A percentile compares a stretch with the other conserved stretches of the same genome.
Conservation (phyloP, 2,888 invertebrate species). For the Rapana venosa region DNA sequence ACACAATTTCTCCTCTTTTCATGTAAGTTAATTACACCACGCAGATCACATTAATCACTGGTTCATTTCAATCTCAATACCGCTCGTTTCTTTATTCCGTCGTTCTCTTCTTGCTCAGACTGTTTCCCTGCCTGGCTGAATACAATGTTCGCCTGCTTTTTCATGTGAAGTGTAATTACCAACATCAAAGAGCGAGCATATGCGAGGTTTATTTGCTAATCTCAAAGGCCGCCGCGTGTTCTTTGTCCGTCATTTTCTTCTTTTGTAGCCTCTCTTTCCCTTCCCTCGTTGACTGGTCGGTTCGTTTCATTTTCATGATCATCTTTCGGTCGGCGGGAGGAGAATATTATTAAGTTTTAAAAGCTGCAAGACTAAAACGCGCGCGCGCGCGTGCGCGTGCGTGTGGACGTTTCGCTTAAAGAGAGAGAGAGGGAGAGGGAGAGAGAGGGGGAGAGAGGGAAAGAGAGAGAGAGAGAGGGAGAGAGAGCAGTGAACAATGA, state of each 20-base stretch:
- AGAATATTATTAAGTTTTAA: background rate
- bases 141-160: background rate
- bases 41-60: too few relatives aligned
- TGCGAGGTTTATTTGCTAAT: background rate
- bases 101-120: too few relatives aligned
- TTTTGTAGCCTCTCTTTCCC: too few relatives aligned
- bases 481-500: too few relatives aligned
- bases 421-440: too few relatives aligned
- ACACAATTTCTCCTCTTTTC: too few relatives aligned
- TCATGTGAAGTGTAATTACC: constrained; percentile 1
- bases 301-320: background rate
- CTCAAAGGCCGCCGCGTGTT: background rate
- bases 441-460: too few relatives aligned
- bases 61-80: background rate
- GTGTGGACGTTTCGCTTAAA: too few relatives aligned
- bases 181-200: background rate
- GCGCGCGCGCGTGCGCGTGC: background rate
- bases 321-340: too few relatives aligned
- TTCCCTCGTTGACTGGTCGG: background rate
- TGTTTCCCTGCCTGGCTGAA: background rate
- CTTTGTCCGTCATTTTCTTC: background rate
- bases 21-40: too few relatives aligned
- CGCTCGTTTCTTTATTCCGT: background rate
- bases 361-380: background rate
- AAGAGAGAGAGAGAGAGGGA: background rate